Conservation (phyloP, 2,888 invertebrate genomes). For the Mylabris sibirica region DNA sequence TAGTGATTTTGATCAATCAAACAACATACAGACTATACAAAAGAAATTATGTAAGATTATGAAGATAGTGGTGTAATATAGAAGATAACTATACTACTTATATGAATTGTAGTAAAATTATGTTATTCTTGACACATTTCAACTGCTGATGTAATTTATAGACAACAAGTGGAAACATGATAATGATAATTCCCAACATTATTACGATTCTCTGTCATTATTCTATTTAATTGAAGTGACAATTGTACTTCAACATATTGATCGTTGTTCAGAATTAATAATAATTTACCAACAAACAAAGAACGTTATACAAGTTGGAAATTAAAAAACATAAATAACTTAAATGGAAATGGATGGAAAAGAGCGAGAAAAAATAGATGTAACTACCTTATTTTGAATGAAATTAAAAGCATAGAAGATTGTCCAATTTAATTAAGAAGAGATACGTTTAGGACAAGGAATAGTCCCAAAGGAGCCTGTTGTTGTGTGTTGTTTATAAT, state of each 20-base stretch:
- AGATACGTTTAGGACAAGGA: neutral
- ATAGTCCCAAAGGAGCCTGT: neutral
- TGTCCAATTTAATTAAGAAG: neutral
- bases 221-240: neutral
- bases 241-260: neutral
- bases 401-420: neutral
- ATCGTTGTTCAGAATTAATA: neutral
- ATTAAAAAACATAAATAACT: too few species aligned
- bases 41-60: neutral
- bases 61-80: neutral
- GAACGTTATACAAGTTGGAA: too few species aligned
- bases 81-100: neutral
- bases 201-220: neutral
- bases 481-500: neutral
- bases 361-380: neutral
- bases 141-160: slow-evolving; percentile 1
- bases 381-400: neutral
- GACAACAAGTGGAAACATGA: slow-evolving; percentile 1
- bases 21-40: too few species aligned
- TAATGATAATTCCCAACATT: slow-evolving; percentile 2
- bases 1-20: too few species aligned
- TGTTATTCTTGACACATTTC: slow-evolving; percentile 1
- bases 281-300: neutral
- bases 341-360: neutral
- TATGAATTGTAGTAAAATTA: neutral